Conservation (phyloP, 1,140 invertebrate genomes). For the Drosophila baimaii region DNA sequence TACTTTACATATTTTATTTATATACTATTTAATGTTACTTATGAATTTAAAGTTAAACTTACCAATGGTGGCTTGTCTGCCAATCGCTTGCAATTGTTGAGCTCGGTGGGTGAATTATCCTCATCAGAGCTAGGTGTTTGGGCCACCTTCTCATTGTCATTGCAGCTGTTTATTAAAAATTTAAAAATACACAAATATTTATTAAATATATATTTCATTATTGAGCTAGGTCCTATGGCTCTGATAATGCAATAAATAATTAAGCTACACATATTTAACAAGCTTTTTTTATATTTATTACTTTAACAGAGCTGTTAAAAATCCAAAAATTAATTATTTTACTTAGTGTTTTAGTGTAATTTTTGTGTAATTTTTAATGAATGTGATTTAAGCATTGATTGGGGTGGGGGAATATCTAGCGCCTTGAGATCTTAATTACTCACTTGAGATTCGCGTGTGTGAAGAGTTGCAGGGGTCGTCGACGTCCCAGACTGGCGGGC, state of each 20-base stretch:
- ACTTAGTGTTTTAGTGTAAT: conserved; percentile 4
- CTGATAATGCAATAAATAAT: neutral
- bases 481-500: conserved; percentile 59
- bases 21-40: neutral
- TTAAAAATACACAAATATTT: neutral
- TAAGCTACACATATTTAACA: neutral
- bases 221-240: neutral
- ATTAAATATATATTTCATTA: neutral
- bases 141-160: conserved; percentile 80
- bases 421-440: conserved; percentile 38
- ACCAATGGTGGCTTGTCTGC: conserved; percentile 92
- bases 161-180: conserved; percentile 55
- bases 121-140: conserved; percentile 91
- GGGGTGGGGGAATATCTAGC: neutral
- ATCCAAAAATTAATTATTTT: neutral
- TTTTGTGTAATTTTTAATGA: conserved; percentile 43
- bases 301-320: neutral
- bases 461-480: conserved; percentile 76
- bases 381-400: conserved; percentile 58
- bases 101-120: conserved; percentile 93
- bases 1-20: no score
- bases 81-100: conserved; percentile 92
- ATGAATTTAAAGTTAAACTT: conserved; percentile 72
- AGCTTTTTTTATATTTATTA: neutral
- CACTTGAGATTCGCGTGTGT: conserved; percentile 78